Evolutionary conservation across 2,888 invertebrate species (phyloP).

Genomic region (Halocaridina rubra): DNA sequence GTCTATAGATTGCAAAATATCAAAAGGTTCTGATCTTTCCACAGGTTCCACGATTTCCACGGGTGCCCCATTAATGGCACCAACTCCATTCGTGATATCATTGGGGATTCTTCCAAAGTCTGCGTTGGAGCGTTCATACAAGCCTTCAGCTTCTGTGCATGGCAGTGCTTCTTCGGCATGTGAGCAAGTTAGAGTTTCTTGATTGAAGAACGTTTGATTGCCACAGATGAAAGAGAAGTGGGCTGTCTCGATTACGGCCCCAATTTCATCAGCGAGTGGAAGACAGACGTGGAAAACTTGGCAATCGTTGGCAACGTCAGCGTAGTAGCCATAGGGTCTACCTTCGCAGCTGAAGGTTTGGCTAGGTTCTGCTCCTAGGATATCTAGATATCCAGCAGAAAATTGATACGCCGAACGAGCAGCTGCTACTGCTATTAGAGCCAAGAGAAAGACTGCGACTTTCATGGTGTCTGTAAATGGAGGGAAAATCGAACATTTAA

Average conservation of each 20-base stretch:
- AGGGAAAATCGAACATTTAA: too few relatives aligned
- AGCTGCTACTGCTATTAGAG: slow-evolving; percentile 14
- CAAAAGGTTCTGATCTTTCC: too few relatives aligned
- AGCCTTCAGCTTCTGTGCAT: slow-evolving; percentile 63
- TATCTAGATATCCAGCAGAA: slow-evolving; percentile 47
- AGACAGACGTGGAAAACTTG: slow-evolving; percentile 65
- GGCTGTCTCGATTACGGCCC: slow-evolving; percentile 43
- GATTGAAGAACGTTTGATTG: slow-evolving; percentile 65
- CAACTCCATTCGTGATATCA: too few relatives aligned
- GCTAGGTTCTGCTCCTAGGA: slow-evolving; percentile 32
- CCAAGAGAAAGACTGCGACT: slow-evolving; percentile 10
- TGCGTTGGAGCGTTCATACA: slow-evolving; percentile 64
- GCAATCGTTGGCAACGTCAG: slow-evolving; percentile 64
- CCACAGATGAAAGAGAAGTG: slow-evolving; percentile 65
- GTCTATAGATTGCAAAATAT: too few relatives aligned
- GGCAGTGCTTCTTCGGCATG: slow-evolving; percentile 64
- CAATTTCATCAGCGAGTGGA: slow-evolving; percentile 59
- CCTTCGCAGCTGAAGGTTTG: slow-evolving; percentile 62
- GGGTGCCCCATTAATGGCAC: too few relatives aligned
- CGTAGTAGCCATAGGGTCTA: slow-evolving; percentile 64
- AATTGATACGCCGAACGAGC: slow-evolving; percentile 32
- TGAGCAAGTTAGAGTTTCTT: slow-evolving; percentile 64
- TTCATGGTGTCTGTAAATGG: too few relatives aligned
- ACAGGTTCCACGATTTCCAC: too few relatives aligned
- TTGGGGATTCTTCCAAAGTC: slow-evolving; percentile 62